These are phyloP conservation scores for Oconnorella tubifera DNA, from an alignment of 2,888 invertebrate genomes.

Conservation along the genomic window DNA sequence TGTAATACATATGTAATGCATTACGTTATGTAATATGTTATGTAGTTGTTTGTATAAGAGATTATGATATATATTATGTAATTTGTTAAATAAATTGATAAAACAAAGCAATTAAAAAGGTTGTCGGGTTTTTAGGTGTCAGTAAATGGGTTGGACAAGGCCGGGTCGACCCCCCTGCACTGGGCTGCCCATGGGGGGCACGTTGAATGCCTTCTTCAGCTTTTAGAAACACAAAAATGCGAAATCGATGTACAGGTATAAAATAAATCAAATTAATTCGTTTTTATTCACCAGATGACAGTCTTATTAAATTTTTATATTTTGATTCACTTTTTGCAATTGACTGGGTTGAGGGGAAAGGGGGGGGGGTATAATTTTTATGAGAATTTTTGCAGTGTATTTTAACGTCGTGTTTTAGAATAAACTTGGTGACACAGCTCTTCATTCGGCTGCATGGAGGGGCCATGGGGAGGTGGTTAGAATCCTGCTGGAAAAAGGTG, in stretches of 20 bases:
- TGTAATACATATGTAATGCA: no score
- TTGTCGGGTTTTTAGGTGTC: no score
- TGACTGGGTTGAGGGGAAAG: background rate
- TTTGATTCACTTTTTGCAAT: background rate
- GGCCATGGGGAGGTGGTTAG: conserved; percentile 62
- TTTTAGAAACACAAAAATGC: conserved; percentile 59
- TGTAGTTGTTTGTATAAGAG: no score
- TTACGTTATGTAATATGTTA: no score
- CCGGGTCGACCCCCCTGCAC: conserved; percentile 66
- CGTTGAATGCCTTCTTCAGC: conserved; percentile 60
- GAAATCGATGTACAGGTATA: conserved; percentile 58
- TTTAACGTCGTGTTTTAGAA: no score
- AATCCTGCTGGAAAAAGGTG: conserved; percentile 57
- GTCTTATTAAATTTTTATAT: background rate
- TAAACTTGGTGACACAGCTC: conserved; percentile 66
- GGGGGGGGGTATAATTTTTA: background rate
- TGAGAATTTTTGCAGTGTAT: no score
- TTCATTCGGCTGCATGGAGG: conserved; percentile 65
- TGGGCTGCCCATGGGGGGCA: conserved; percentile 68
- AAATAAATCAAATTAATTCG: no score
- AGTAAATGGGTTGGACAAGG: conserved; percentile 65
- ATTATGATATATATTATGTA: no score
- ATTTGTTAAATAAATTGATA: no score
- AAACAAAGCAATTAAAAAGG: no score
- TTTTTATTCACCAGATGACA: no score